These are phyloP conservation scores for Himalopsyche phryganea DNA, from an alignment of 1,140 invertebrate species.

Conservation along the genomic window DNA sequence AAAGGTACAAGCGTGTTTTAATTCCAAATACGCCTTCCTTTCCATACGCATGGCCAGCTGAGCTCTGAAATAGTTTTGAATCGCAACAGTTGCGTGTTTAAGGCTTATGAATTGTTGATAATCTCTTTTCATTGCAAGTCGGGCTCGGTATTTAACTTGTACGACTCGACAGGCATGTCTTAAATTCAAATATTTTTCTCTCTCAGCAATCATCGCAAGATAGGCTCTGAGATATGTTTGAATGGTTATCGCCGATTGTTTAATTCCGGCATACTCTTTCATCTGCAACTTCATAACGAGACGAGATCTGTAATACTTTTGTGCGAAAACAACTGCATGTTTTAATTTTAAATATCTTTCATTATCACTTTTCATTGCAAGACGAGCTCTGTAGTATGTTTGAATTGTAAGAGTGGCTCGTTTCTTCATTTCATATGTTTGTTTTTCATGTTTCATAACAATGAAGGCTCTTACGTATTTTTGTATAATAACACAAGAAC, in stretches of 20 bases:
- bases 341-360: conserved; percentile 29
- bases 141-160: conserved; percentile 43
- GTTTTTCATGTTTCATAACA: conserved; percentile 31
- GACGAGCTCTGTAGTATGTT: conserved; percentile 27
- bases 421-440: conserved; percentile 26
- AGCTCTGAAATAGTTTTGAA: conserved; percentile 24
- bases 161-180: conserved; percentile 35
- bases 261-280: too few relatives aligned
- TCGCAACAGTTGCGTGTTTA: too few relatives aligned
- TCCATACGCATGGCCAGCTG: conserved; percentile 28
- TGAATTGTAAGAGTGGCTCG: conserved; percentile 37
- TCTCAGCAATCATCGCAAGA: conserved; percentile 30
- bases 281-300: conserved; percentile 15
- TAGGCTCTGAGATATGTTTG: conserved; percentile 38
- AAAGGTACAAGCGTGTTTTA: conserved; percentile 10
- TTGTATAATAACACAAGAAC: conserved; percentile 37
- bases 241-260: conserved; percentile 30
- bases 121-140: conserved; percentile 14
- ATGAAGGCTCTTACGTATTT: conserved; percentile 21
- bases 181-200: conserved; percentile 18
- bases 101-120: too few relatives aligned
- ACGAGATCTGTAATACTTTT: conserved; percentile 35
- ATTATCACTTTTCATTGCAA: neutral
- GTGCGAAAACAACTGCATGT: conserved; percentile 25
- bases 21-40: neutral